Evolutionary conservation across 2,797 vertebrate genomes (phyloP).

Genomic region (Podargus strigoides): DNA sequence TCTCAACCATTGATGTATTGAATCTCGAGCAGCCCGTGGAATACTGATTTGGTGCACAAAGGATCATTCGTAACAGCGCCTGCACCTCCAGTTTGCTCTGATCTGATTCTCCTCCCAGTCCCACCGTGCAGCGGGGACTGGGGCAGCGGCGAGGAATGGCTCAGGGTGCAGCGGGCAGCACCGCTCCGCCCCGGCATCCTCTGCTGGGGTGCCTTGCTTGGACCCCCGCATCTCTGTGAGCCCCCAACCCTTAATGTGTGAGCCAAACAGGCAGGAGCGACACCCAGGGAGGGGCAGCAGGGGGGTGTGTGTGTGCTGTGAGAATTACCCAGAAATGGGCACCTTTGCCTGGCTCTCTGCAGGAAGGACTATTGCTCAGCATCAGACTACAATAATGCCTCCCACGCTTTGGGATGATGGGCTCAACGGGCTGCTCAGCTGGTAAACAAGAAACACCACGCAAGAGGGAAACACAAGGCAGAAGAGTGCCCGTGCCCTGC

Average conservation of each 20-base stretch:
- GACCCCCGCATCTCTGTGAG: neutral
- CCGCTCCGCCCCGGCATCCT: rapidly evolving
- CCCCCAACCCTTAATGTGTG: neutral
- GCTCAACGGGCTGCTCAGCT: neutral
- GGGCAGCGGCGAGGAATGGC: rapidly evolving
- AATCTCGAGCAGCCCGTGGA: constrained; percentile 57
- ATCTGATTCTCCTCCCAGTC: neutral
- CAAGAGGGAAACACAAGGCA: neutral
- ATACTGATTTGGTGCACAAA: constrained; percentile 70
- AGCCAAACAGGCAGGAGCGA: neutral
- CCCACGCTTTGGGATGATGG: rapidly evolving
- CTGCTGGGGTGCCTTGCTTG: neutral
- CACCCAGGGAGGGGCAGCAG: neutral
- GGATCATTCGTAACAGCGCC: constrained; percentile 53
- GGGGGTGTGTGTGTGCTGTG: rapidly evolving
- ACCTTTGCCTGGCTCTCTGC: neutral
- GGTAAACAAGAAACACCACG: too few relatives aligned
- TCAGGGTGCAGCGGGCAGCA: rapidly evolving
- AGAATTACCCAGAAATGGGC: neutral
- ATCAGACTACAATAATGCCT: neutral
- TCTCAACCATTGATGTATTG: constrained; percentile 77
- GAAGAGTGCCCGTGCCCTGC: neutral
- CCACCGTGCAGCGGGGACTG: rapidly evolving
- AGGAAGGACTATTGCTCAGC: neutral
- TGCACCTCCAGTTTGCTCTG: neutral